Conservation (phyloP, 1,140 invertebrate species). For the Akabosia matsudoensis region DNA sequence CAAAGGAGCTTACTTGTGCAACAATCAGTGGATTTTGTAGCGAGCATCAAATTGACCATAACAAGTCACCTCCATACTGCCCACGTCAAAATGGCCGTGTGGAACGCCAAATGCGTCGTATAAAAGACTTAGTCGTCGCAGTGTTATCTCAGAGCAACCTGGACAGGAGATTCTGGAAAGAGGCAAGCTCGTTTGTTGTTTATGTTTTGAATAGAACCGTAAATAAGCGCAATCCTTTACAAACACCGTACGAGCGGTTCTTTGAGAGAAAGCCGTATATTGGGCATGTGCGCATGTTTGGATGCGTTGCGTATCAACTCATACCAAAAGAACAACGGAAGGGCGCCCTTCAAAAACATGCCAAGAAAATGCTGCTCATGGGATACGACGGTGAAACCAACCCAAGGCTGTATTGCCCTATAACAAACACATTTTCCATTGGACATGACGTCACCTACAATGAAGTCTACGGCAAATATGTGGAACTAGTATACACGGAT, state of each 20-base stretch:
- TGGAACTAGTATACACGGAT: neutral
- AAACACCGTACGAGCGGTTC: conserved; percentile 48
- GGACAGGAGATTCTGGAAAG: conserved; percentile 52
- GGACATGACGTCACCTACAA: neutral
- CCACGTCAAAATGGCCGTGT: conserved; percentile 57
- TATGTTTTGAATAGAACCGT: conserved; percentile 51
- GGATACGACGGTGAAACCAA: conserved; percentile 38
- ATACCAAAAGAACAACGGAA: neutral
- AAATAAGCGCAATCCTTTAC: neutral
- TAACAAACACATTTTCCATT: neutral
- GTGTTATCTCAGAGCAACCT: conserved; percentile 49
- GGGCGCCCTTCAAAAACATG: conserved; percentile 34
- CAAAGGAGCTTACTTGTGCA: conserved; percentile 51
- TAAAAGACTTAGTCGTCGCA: conserved; percentile 46
- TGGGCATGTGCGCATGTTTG: conserved; percentile 41
- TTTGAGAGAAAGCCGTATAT: conserved; percentile 42
- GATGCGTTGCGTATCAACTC: neutral
- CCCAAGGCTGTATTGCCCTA: neutral
- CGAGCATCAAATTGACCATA: neutral
- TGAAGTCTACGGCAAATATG: neutral
- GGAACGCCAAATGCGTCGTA: conserved; percentile 52
- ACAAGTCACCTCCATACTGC: neutral
- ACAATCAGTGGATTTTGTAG: conserved; percentile 44
- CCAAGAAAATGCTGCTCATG: conserved; percentile 43
- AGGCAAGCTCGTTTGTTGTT: conserved; percentile 52